These are phyloP conservation scores for Eristalinus sepulchralis DNA, from an alignment of 2,888 invertebrate species.

Conservation along the genomic window DNA sequence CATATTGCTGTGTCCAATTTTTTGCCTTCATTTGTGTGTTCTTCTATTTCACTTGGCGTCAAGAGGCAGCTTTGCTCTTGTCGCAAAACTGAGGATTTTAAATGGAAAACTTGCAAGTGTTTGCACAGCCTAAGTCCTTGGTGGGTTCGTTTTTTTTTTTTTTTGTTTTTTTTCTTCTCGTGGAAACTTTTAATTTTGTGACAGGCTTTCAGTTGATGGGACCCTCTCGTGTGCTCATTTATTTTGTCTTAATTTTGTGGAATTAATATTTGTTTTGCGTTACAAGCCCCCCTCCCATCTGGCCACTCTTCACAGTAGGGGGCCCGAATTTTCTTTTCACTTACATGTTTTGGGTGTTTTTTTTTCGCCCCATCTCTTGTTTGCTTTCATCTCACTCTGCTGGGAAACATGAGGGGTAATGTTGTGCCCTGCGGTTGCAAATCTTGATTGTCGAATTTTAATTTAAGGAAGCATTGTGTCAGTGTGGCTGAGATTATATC, in stretches of 20 bases:
- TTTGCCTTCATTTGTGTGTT: neutral
- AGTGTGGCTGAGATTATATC: neutral
- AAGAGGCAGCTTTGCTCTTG: neutral
- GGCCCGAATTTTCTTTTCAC: neutral
- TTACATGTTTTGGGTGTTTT: neutral
- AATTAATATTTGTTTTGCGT: neutral
- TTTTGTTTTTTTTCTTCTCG: neutral
- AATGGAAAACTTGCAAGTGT: conserved; percentile 30
- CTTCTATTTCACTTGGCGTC: neutral
- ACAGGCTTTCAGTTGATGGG: conserved; percentile 9
- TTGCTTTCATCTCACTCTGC: neutral
- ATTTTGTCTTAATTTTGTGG: neutral
- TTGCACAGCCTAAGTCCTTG: conserved; percentile 44
- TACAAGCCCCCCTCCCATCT: neutral
- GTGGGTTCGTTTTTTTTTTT: neutral
- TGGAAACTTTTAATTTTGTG: conserved; percentile 23
- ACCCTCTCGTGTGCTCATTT: neutral
- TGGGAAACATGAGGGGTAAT: neutral
- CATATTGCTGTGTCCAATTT: conserved; percentile 7
- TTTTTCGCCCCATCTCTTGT: neutral
- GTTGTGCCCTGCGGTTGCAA: neutral
- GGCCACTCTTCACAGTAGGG: neutral
- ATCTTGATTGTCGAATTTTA: neutral
- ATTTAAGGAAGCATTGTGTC: neutral
- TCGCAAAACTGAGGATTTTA: neutral